Evolutionary conservation across 2,113 vertebrate species (phyloP).

Genomic region (Pollachius pollachius): DNA sequence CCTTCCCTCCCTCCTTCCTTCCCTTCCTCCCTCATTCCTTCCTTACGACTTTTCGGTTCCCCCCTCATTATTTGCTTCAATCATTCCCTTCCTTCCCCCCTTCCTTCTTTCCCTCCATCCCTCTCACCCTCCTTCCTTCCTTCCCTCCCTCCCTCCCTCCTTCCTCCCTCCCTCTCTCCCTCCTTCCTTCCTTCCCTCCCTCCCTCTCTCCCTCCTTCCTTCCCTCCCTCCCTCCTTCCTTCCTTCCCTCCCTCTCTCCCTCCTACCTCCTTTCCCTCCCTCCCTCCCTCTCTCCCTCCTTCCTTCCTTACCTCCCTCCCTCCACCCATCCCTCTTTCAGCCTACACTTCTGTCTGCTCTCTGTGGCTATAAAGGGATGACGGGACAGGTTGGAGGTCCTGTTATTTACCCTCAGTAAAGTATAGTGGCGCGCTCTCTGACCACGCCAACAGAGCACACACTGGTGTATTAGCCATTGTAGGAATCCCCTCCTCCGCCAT

Average conservation of each 20-base stretch:
- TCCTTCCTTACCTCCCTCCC: neutral
- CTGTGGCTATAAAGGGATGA: too few species aligned
- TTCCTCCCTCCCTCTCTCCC: neutral
- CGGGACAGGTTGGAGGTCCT: too few species aligned
- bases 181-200: neutral
- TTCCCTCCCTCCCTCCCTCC: neutral
- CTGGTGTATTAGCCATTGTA: too few species aligned
- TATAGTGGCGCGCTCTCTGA: too few species aligned
- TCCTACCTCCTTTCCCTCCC: too few species aligned
- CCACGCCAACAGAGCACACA: too few species aligned
- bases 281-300: too few species aligned
- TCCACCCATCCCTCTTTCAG: neutral
- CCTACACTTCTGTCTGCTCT: too few species aligned
- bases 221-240: neutral
- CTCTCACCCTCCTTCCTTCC: neutral
- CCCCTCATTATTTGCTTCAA: neutral
- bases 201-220: neutral
- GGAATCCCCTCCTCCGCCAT: too few species aligned
- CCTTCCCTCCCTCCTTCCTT: neutral
- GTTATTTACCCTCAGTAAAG: too few species aligned
- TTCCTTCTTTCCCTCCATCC: neutral
- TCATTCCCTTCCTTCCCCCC: neutral
- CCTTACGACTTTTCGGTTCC: too few species aligned
- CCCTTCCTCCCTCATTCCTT: neutral
- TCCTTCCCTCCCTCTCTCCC: neutral